Percentiles rank a stretch among this genome's conserved stretches.
These are phyloP conservation scores for Lagopus muta DNA, from an alignment of 2,113 vertebrate genomes.

Conservation along the genomic window DNA sequence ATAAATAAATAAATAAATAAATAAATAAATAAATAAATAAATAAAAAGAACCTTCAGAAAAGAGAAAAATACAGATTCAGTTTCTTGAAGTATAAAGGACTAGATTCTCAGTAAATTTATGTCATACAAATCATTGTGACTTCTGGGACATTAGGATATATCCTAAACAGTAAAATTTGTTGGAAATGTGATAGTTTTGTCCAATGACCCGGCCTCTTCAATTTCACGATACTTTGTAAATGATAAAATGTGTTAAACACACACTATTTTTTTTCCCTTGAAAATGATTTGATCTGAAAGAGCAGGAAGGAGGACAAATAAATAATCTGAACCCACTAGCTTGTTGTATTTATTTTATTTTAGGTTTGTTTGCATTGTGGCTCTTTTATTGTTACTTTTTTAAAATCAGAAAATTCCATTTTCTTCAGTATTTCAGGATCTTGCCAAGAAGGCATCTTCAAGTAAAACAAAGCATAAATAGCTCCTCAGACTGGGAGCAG, in stretches of 20 bases:
- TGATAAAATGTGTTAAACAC: background rate
- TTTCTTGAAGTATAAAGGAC: background rate
- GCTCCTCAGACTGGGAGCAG: rapidly evolving
- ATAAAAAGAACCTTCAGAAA: background rate
- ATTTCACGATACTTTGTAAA: background rate
- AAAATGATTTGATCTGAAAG: background rate
- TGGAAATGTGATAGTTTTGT: background rate
- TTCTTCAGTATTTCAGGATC: background rate
- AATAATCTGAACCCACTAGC: background rate
- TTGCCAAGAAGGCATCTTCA: background rate
- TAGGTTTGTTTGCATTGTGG: background rate
- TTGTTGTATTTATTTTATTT: background rate
- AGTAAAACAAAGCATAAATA: background rate
- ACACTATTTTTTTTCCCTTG: background rate
- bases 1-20: background rate
- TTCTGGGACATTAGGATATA: background rate
- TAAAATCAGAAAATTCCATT: background rate
- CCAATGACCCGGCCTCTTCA: background rate
- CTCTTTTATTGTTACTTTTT: background rate
- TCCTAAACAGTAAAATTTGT: background rate
- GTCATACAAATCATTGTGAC: background rate
- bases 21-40: background rate
- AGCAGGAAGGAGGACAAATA: background rate
- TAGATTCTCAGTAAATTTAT: background rate
- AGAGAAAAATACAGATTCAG: background rate